A percentile compares a stretch with the other conserved stretches of the same genome.
Evolutionary conservation across 2,113 vertebrate genomes (phyloP).

Genomic region (Sisor rabdophorus): DNA sequence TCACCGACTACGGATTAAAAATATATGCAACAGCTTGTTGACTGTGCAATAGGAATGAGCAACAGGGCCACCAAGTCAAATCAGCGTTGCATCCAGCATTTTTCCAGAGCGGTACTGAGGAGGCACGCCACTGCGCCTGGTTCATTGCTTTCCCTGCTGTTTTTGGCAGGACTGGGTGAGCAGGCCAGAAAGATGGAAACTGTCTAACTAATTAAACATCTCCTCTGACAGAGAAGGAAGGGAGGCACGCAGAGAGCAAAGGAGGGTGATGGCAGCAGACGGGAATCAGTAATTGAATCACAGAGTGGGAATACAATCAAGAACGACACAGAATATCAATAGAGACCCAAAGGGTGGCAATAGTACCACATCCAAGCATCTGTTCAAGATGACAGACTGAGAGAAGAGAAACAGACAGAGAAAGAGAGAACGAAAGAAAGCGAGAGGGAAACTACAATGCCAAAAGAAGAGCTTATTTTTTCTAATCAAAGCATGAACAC

Average conservation of each 20-base stretch:
- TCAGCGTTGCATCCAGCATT: slow-evolving; percentile 14
- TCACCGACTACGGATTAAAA: not conserved
- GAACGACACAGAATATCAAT: slow-evolving; percentile 41
- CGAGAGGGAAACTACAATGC: not conserved
- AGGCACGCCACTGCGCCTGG: slow-evolving; percentile 14
- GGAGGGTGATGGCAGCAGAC: slow-evolving; percentile 34
- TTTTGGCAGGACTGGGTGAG: slow-evolving; percentile 8
- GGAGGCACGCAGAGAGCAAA: slow-evolving; percentile 23
- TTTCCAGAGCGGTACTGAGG: slow-evolving; percentile 10
- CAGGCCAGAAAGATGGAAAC: slow-evolving; percentile 20
- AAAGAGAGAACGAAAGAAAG: not conserved
- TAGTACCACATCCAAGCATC: not conserved
- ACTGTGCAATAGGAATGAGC: not conserved
- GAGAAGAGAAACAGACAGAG: not conserved
- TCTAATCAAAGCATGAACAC: not conserved
- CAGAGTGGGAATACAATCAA: slow-evolving; percentile 43
- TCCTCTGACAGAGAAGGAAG: slow-evolving; percentile 25
- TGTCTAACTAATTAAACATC: slow-evolving; percentile 45
- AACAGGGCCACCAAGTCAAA: slow-evolving; percentile 5
- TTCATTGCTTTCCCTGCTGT: slow-evolving; percentile 26
- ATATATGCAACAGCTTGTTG: not conserved
- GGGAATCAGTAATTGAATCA: slow-evolving; percentile 51
- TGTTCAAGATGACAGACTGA: slow-evolving; percentile 19
- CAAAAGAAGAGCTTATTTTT: slow-evolving; percentile 5
- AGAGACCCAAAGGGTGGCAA: slow-evolving; percentile 25